phyloP scores from a whole-genome alignment of 2,888 invertebrate genomes.

The Eristalinus aeneus region DNA sequence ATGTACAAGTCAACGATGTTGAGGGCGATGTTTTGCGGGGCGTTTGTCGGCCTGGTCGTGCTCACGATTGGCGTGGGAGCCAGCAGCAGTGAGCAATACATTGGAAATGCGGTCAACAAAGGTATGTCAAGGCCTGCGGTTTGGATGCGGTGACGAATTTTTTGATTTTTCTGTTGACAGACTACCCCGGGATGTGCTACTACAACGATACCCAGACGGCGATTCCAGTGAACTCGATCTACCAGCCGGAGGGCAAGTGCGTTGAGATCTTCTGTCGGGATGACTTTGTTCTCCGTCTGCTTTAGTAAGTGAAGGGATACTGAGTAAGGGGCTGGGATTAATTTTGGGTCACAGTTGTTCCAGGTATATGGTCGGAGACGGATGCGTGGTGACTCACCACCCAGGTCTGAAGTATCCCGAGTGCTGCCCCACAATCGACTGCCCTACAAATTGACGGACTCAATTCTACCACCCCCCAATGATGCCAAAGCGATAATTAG shows the following conservation, averaged over 20 bases:
- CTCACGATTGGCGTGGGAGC: background rate
- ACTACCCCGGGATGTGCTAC: slow-evolving; percentile 45
- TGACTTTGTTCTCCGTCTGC: slow-evolving; percentile 22
- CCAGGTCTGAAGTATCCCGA: slow-evolving; percentile 27
- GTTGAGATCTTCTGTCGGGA: slow-evolving; percentile 32
- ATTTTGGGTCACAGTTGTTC: slow-evolving; percentile 27
- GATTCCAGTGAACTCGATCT: slow-evolving; percentile 1
- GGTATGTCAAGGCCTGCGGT: slow-evolving; percentile 1
- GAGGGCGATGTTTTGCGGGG: background rate
- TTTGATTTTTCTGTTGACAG: background rate
- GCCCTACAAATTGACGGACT: background rate
- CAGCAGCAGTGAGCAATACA: slow-evolving; percentile 8
- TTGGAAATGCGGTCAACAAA: slow-evolving; percentile 35
- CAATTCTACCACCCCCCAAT: background rate
- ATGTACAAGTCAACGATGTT: slow-evolving; percentile 4
- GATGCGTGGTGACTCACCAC: slow-evolving; percentile 28
- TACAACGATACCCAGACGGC: slow-evolving; percentile 39
- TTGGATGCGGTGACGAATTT: background rate
- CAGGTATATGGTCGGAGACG: slow-evolving; percentile 44
- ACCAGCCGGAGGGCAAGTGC: slow-evolving; percentile 20
- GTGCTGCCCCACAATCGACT: slow-evolving; percentile 38
- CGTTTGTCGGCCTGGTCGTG: background rate
- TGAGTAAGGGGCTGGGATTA: background rate
- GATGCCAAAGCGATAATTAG: background rate
- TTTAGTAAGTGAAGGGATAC: slow-evolving; percentile 11